These are phyloP conservation scores for Botrylloides violaceus DNA, from an alignment of 23 tunicate genomes.

Conservation along the genomic window DNA sequence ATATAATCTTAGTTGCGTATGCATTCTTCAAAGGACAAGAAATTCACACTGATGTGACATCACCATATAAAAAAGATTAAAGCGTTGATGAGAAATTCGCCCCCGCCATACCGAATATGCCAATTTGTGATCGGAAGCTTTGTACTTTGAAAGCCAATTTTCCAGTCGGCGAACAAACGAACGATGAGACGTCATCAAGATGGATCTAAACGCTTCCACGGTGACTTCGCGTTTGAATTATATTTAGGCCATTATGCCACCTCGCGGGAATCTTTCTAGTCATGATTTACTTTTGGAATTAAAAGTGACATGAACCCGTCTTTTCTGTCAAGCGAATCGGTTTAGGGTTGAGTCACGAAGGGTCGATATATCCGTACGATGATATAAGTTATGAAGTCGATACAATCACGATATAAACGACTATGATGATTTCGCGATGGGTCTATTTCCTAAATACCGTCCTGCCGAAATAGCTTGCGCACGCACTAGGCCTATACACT, in stretches of 20 bases:
- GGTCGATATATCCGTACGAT: neutral
- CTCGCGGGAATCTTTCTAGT: neutral
- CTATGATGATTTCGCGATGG: too few species aligned
- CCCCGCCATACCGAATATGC: neutral
- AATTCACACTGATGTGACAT: neutral
- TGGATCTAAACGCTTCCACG: neutral
- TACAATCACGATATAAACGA: too few species aligned
- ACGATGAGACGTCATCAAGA: neutral
- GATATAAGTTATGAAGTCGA: too few species aligned
- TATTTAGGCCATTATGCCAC: neutral
- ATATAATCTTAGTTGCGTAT: too few species aligned
- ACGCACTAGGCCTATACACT: too few species aligned
- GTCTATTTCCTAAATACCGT: too few species aligned
- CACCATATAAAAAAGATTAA: neutral
- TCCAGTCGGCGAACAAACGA: neutral
- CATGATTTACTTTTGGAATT: neutral
- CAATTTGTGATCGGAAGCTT: neutral
- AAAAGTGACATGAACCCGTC: constrained; percentile 3
- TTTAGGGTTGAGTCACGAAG: neutral
- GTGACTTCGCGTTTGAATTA: neutral
- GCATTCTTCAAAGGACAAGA: too few species aligned
- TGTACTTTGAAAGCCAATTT: neutral
- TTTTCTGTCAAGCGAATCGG: constrained; percentile 3
- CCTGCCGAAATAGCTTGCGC: too few species aligned
- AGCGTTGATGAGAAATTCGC: neutral